Evolutionary conservation across 2,113 vertebrate genomes (phyloP).

Genomic region (Cephalopholis sonnerati): DNA sequence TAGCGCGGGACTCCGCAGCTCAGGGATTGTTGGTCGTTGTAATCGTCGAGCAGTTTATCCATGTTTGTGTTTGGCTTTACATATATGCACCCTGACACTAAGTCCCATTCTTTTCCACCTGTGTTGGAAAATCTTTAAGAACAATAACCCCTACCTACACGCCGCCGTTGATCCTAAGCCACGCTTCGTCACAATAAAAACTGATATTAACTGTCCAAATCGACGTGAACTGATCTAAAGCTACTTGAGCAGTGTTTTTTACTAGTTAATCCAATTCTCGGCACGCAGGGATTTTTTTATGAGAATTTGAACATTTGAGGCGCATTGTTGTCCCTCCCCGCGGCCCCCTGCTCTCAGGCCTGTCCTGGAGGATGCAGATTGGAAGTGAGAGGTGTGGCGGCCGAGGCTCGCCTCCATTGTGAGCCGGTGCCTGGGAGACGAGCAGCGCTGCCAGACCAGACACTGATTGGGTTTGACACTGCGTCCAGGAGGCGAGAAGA

Average conservation of each 20-base stretch:
- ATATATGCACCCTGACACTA: constrained; percentile 53
- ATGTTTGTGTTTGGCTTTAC: constrained; percentile 71
- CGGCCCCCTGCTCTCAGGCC: constrained; percentile 62
- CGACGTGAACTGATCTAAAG: constrained; percentile 56
- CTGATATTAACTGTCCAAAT: constrained; percentile 61
- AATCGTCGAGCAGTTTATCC: constrained; percentile 74
- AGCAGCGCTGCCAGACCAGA: constrained; percentile 78
- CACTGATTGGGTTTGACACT: constrained; percentile 99
- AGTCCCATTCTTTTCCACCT: constrained; percentile 61
- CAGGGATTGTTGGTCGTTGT: constrained; percentile 73
- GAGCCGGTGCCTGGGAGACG: constrained; percentile 83
- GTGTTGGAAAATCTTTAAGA: constrained; percentile 49
- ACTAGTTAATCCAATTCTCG: constrained; percentile 66
- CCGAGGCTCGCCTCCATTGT: constrained; percentile 90
- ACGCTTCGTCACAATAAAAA: constrained; percentile 45
- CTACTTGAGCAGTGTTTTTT: constrained; percentile 44
- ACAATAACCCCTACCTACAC: constrained; percentile 65
- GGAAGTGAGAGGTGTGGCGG: constrained; percentile 98
- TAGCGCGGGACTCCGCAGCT: constrained; percentile 80
- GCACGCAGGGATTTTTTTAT: constrained; percentile 44
- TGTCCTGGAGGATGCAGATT: constrained; percentile 92
- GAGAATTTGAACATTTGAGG: constrained; percentile 61
- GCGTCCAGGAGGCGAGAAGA: constrained; percentile 90
- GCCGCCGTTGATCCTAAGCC: constrained; percentile 40
- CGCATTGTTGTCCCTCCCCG: constrained; percentile 46